Evolutionary conservation across 2,797 vertebrate species (phyloP).

Genomic region (Coregonus ussuriensis): DNA sequence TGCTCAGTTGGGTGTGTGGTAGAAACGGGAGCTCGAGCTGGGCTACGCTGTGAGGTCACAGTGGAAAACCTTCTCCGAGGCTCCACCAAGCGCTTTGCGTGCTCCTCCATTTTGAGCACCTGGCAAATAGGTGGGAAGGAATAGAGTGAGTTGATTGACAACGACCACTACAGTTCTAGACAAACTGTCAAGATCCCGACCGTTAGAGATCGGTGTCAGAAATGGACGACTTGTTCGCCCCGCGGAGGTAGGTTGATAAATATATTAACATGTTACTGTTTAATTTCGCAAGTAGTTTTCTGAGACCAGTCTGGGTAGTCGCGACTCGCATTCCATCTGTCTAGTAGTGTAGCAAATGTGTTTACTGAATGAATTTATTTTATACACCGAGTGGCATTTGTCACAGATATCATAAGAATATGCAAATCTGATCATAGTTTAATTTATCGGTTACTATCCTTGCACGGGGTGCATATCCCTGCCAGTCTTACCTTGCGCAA

Average conservation of each 20-base stretch:
- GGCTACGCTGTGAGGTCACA: constrained; percentile 88
- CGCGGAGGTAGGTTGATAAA: constrained; percentile 91
- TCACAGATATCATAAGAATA: not conserved
- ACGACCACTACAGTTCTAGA: constrained; percentile 41
- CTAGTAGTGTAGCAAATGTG: constrained; percentile 12
- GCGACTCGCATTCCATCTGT: constrained; percentile 33
- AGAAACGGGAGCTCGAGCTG: constrained; percentile 87
- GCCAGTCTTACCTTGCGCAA: not conserved
- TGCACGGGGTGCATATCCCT: not conserved
- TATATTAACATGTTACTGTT: constrained; percentile 64
- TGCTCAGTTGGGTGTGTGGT: constrained; percentile 89
- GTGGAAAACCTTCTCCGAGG: constrained; percentile 82
- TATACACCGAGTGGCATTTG: constrained; percentile 14
- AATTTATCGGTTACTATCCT: not conserved
- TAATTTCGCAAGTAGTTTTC: constrained; percentile 28
- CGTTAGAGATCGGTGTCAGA: constrained; percentile 81
- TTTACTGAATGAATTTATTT: constrained; percentile 51
- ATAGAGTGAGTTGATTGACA: constrained; percentile 40
- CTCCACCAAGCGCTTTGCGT: constrained; percentile 73
- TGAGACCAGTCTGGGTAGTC: constrained; percentile 33
- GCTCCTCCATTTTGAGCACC: constrained; percentile 99
- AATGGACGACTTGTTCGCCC: constrained; percentile 96
- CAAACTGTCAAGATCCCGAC: constrained; percentile 70
- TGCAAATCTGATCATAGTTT: constrained; percentile 11
- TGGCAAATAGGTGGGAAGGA: constrained; percentile 72